Evolutionary conservation across 2,797 vertebrate genomes (phyloP).

Genomic region (Siniperca undulata): DNA sequence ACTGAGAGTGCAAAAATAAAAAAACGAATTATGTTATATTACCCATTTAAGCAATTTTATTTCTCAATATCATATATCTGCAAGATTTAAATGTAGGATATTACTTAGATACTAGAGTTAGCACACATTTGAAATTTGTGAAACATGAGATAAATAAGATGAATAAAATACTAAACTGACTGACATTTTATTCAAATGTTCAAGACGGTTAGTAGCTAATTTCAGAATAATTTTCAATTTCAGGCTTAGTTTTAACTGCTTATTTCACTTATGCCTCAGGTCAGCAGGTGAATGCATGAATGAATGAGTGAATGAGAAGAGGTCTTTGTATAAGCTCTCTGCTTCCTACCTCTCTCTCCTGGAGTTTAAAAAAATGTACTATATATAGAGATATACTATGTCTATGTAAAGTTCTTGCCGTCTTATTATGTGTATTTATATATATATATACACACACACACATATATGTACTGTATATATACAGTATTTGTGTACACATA

Average conservation of each 20-base stretch:
- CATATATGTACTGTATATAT: no score
- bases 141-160: not conserved
- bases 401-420: not conserved
- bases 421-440: no score
- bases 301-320: no score
- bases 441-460: no score
- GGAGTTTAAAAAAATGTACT: not conserved
- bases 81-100: not conserved
- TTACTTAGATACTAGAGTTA: not conserved
- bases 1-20: not conserved
- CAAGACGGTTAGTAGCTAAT: not conserved
- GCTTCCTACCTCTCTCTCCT: not conserved
- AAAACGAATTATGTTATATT: not conserved
- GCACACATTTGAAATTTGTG: not conserved
- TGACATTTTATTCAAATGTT: not conserved
- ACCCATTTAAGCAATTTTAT: not conserved
- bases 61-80: not conserved
- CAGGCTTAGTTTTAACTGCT: not conserved
- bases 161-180: not conserved
- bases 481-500: not conserved
- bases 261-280: not conserved
- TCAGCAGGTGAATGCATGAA: not conserved
- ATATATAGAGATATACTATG: no score
- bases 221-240: not conserved
- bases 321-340: not conserved